Evolutionary conservation across 2,888 invertebrate genomes (phyloP), one percentile per base, ranked within the genome.

Genomic region (Pecten maximus): DNA sequence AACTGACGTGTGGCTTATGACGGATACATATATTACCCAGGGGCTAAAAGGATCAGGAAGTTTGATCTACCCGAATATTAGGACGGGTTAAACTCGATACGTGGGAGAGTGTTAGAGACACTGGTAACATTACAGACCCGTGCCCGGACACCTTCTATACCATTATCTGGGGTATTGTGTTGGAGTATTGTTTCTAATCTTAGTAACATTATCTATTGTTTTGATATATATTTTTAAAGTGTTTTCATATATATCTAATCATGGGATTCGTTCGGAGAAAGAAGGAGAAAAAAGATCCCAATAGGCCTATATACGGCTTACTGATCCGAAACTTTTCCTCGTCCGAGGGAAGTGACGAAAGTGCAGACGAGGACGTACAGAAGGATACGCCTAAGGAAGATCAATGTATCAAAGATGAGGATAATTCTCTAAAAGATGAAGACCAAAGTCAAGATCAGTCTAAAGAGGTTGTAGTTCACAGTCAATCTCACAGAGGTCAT

Each of bases 321-420:
- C 4, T 74, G 4, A 74, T 74, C 28, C 6, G 74, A 28, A 74
- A 74, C 74, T 74, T 74, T 28, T 74, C 74, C 8, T 74, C 74
- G 74, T 74, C 74, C 3, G 74, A 74, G 23, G 74, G 74, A 74
- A 74, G 74, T 35, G 74, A 74, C 15, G 74, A 74, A 74, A 74
- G 74, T 74, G 74, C 4, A 74, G 74, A 74, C 35, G 74, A 74
- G 10, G 74, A 74, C 0, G 74, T 74, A 6, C 8, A 74, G 74
- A 6, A 28, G 12, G 23, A 74, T 35, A 74, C 35, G 10, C 28
- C 28, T 15, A 19, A 74, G 8, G 23, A 74, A 35, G 74, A 74
- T 28, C 35, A 28, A 35, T 12, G 15, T 28, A 10, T 1, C 35
- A 74, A 28, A 35, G 35, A 74, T 28, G 35, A 28, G 28, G 74